These are phyloP conservation scores for Mythimna pallens DNA, from an alignment of 2,888 invertebrate species.

Conservation along the genomic window DNA sequence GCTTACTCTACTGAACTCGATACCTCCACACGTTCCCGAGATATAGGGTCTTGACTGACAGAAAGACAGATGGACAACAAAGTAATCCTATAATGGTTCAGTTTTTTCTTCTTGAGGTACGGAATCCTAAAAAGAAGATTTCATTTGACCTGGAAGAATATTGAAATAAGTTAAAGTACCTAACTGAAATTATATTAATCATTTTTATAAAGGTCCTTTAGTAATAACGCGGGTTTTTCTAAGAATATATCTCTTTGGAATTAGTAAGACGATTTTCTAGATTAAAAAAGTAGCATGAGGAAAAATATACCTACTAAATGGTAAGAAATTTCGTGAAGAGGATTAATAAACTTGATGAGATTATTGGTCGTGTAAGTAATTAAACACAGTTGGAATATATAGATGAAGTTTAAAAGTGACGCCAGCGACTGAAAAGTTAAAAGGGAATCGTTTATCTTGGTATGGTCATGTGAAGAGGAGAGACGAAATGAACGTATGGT, in stretches of 20 bases:
- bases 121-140: slow-evolving; percentile 5
- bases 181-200: slow-evolving; percentile 41
- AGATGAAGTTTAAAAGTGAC: too few relatives aligned
- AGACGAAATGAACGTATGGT: too few relatives aligned
- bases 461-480: too few relatives aligned
- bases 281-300: slow-evolving; percentile 6
- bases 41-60: too few relatives aligned
- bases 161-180: slow-evolving; percentile 33
- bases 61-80: too few relatives aligned
- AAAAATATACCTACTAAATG: neutral
- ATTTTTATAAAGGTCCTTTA: neutral
- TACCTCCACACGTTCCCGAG: too few relatives aligned
- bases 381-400: too few relatives aligned
- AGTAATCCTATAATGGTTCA: too few relatives aligned
- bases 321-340: neutral
- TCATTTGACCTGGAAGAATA: slow-evolving; percentile 35
- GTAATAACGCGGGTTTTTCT: slow-evolving; percentile 6
- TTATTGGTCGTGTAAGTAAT: neutral
- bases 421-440: too few relatives aligned
- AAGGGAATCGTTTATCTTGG: too few relatives aligned
- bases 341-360: neutral
- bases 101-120: too few relatives aligned
- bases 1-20: too few relatives aligned
- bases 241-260: neutral
- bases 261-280: slow-evolving; percentile 16